phyloP scores from a whole-genome alignment of 2,113 vertebrate genomes.

The Microtus montanus region DNA sequence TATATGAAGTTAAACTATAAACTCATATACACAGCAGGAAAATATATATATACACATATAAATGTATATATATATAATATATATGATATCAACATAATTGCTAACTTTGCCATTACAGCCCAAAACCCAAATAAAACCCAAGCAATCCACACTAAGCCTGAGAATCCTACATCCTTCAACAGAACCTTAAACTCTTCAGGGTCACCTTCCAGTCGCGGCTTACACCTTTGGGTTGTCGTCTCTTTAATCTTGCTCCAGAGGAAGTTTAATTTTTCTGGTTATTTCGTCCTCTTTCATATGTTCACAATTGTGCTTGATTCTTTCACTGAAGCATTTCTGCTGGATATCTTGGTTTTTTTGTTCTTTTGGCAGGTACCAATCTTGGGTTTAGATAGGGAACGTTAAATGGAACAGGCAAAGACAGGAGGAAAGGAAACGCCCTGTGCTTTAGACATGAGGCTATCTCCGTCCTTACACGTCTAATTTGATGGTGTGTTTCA shows the following conservation, averaged over 20 bases:
- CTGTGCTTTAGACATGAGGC: neutral
- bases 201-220: neutral
- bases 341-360: neutral
- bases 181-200: neutral
- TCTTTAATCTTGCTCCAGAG: neutral
- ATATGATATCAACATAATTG: neutral
- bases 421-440: too few species aligned
- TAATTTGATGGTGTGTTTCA: too few species aligned
- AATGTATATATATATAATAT: too few species aligned
- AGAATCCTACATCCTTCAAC: neutral
- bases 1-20: too few species aligned
- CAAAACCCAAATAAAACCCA: neutral
- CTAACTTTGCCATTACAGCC: neutral
- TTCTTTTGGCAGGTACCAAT: neutral
- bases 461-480: neutral
- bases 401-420: neutral
- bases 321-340: neutral
- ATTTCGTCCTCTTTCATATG: neutral
- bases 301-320: too few species aligned
- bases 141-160: neutral
- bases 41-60: too few species aligned
- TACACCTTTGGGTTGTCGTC: too few species aligned
- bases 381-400: neutral
- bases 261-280: neutral
- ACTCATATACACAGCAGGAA: too few species aligned